Evolutionary conservation across 2,888 invertebrate species (phyloP).

Genomic region (Lacanobia wlatinum): DNA sequence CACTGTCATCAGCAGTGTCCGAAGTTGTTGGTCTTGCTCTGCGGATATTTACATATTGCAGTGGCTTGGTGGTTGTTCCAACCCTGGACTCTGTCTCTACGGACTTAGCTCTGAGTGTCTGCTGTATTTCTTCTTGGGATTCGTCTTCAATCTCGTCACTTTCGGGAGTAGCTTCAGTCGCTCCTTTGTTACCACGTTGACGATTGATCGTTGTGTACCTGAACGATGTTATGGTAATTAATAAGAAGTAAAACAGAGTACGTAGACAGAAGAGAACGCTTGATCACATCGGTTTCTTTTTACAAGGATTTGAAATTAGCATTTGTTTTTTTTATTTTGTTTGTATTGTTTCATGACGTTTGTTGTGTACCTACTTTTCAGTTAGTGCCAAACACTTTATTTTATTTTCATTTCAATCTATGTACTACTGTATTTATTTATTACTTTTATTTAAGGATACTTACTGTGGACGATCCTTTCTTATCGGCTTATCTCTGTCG

Average conservation of each 20-base stretch:
- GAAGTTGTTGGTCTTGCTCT: conserved; percentile 90
- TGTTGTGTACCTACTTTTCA: conserved; percentile 78
- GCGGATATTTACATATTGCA: conserved; percentile 94
- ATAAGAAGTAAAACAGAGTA: background rate
- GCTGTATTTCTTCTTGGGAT: conserved; percentile 73
- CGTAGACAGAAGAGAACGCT: too few relatives aligned
- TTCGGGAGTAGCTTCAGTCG: conserved; percentile 74
- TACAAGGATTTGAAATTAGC: too few relatives aligned
- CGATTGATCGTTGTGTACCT: conserved; percentile 92
- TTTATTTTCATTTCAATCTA: too few relatives aligned
- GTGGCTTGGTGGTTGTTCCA: conserved; percentile 81
- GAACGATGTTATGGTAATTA: conserved; percentile 22
- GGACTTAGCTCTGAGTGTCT: conserved; percentile 70
- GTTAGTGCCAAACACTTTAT: too few relatives aligned
- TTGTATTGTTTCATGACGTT: too few relatives aligned
- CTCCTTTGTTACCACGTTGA: conserved; percentile 89
- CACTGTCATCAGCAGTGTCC: conserved; percentile 83
- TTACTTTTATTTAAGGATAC: too few relatives aligned
- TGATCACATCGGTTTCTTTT: too few relatives aligned
- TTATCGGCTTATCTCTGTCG: conserved; percentile 76
- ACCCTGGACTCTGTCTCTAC: conserved; percentile 71
- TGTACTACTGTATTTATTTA: too few relatives aligned
- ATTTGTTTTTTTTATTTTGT: too few relatives aligned
- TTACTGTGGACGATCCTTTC: conserved; percentile 90
- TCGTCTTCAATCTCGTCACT: conserved; percentile 73